These are phyloP conservation scores for Ernsta delagoae DNA, from an alignment of 2,888 invertebrate species.

Conservation along the genomic window DNA sequence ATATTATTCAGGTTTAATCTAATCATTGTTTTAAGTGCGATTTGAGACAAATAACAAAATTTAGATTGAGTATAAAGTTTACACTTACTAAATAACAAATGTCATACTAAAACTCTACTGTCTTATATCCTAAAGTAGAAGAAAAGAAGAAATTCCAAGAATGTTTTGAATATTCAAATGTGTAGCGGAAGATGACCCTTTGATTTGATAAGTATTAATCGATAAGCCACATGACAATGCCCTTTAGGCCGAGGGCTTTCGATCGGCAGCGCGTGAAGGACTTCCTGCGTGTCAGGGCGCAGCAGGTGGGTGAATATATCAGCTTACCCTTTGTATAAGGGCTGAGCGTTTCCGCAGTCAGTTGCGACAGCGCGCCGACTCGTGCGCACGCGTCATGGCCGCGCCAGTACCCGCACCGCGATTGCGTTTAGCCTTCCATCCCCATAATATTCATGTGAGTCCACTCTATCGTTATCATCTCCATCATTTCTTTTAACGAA, in stretches of 20 bases:
- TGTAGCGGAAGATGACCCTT: no score
- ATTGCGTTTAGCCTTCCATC: slow-evolving; percentile 71
- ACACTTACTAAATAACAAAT: no score
- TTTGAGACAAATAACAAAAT: no score
- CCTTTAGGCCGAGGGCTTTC: slow-evolving; percentile 14
- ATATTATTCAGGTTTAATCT: no score
- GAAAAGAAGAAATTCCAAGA: no score
- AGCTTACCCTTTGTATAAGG: slow-evolving; percentile 52
- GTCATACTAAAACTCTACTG: no score
- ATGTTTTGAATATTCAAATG: no score
- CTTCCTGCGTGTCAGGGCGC: slow-evolving; percentile 44
- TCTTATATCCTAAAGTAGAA: no score
- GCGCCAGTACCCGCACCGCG: slow-evolving; percentile 71
- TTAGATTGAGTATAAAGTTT: no score
- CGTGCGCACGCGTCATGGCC: slow-evolving; percentile 58
- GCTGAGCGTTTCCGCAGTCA: slow-evolving; percentile 46
- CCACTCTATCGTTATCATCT: slow-evolving; percentile 8
- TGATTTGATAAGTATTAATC: not conserved
- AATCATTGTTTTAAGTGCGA: no score
- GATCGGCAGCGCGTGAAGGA: slow-evolving; percentile 37
- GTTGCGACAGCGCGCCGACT: slow-evolving; percentile 48
- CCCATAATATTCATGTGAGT: slow-evolving; percentile 80
- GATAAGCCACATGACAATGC: slow-evolving; percentile 12
- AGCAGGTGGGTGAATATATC: slow-evolving; percentile 57
- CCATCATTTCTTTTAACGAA: not conserved